phyloP scores from a whole-genome alignment of 2,888 invertebrate species.

The Drosophila kanekoi region DNA sequence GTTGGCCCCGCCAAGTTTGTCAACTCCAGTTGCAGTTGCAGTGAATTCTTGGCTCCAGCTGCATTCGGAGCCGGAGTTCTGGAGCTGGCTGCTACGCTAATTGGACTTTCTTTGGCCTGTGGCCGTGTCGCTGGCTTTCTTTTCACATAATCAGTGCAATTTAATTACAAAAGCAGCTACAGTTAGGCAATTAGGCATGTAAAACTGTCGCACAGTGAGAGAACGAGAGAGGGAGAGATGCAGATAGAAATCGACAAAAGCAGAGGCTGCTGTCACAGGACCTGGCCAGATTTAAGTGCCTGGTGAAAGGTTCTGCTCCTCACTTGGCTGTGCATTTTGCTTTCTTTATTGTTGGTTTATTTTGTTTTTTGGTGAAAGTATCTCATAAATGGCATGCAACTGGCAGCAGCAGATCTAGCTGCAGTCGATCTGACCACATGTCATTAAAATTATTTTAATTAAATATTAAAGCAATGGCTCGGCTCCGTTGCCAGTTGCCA shows the following conservation, averaged over 20 bases:
- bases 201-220: conserved; percentile 55
- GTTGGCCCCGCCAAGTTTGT: conserved; percentile 53
- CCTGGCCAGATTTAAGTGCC: conserved; percentile 18
- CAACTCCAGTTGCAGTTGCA: conserved; percentile 46
- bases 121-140: conserved; percentile 45
- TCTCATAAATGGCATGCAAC: conserved; percentile 69
- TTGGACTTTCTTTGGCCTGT: conserved; percentile 68
- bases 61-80: conserved; percentile 49
- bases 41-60: conserved; percentile 17
- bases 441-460: conserved; percentile 71
- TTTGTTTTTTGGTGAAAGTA: conserved; percentile 75
- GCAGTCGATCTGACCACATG: conserved; percentile 51
- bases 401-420: conserved; percentile 10
- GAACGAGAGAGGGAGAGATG: background rate
- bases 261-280: conserved; percentile 51
- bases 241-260: conserved; percentile 56
- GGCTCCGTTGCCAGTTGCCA: conserved; percentile 18
- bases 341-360: conserved; percentile 28
- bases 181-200: conserved; percentile 75
- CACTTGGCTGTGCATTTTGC: conserved; percentile 30
- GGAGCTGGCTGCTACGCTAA: conserved; percentile 50
- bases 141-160: conserved; percentile 75
- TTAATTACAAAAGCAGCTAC: conserved; percentile 66
- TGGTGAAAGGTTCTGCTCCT: conserved; percentile 48
- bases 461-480: conserved; percentile 58